Evolutionary conservation across 2,888 invertebrate species (phyloP), one percentile per base, ranked within the genome.

Genomic region (Spicauda simplicius): DNA sequence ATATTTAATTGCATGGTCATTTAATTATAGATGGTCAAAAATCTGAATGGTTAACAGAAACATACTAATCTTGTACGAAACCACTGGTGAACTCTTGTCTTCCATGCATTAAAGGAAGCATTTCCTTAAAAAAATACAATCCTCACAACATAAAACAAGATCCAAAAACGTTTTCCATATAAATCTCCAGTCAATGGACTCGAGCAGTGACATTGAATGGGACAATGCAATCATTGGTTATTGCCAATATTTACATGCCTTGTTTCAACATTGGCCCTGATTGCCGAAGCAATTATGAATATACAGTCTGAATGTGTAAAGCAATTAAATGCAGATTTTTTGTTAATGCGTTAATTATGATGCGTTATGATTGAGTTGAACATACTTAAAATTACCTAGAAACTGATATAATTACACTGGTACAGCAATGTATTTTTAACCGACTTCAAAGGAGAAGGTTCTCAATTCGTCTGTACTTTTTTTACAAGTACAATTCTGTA

Each of bases 141-240:
- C 8, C 10, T 14, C 10, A 41, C 41, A 14, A 41, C 0, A 14
- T 12, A 53, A 37, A 64, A 64, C 64, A 52, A 52, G 65, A 53
- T 59, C 19, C 12, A 59, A 54, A 7, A 59, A 48, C 45, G 45
- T 54, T 64, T 54, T 45, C 65, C 65, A 59, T 59, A 65, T 53
- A 65, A 12, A 33, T 18, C 30, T 54, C 16, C 45, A 65, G 59
- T 65, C 65, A 65, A 59, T 53, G 64, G n/a, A 53, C 64, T 59
- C 14, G 5, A 10, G 25, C 14, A 7, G 41, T 54, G 64, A 58
- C 64, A 65, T 65, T 72, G 71, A 71, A 68, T 54, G 33, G 55
- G 41, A 60, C 52, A 58, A 20, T 33, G 33, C 33, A 33, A 8
- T 33, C 58, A 30, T 59, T 53, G 12, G 20, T 19, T 41, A 37